Evolutionary conservation across 2,888 invertebrate genomes (phyloP), one percentile per base, ranked within the genome.

Genomic region (Ormyrus thymus): DNA sequence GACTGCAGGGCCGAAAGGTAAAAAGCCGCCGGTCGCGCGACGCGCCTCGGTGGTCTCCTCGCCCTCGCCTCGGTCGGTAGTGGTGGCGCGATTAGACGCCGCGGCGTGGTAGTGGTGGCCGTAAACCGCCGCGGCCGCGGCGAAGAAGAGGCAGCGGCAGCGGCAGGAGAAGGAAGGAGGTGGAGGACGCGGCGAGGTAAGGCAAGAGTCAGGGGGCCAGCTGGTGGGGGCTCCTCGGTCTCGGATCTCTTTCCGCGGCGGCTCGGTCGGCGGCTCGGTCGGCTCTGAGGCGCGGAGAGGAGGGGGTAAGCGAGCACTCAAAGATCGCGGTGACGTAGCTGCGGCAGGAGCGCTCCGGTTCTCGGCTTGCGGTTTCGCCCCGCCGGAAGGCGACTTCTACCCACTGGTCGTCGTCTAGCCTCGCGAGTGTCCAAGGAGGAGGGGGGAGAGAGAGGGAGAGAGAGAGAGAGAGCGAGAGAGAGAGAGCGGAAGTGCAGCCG

Each of bases 331-430:
- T 89, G 89, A 89, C 88, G 88, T 88, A 88, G 88, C 87, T 84
- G 82, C 84, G 88, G 86, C 85, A 87, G 87, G 87, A 87, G 86
- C 88, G 94, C 92, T 93, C 94, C 90, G 93, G 72, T 70, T 62
- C 69, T 50, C 76, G 68, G 58, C 11, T 53, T 51, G 58, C 59
- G 74, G 70, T 74, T 74, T 72, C 72, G 77, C 72, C 64, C 65
- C 58, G 69, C 71, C 68, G 68, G 74, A 78, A 69, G 74, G 48
- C 66, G 55, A 50, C 61, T 65, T 50, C 29, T 77, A 53, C 55
- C 56, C 73, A 48, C 73, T 56, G 29, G 55, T 65, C 45, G 55
- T 65, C 45, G 71, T 59, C 59, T 71, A 48, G 43, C 59, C 50
- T 75, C 50, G 66, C 65, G 74, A 43, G 69, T 50, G 53, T 51